Base-by-base conservation (phyloP, 2,797 vertebrate species). In the Sebastes matsubarae region DNA sequence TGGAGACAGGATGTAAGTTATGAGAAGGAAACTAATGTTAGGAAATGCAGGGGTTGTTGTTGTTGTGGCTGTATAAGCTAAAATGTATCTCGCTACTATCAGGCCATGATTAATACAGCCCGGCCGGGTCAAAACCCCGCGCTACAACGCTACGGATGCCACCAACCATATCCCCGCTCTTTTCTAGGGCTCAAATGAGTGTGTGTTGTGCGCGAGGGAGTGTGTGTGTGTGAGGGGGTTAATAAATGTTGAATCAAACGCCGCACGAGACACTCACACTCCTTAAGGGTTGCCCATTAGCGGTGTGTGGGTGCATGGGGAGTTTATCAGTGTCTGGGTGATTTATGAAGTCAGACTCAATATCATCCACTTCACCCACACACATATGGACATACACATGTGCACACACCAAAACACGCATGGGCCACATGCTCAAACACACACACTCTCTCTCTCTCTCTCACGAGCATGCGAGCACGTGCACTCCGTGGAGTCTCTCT, bases 331-430 rank as follows among this genome's bases (percentile, higher is more conserved):
- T 94, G 94, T 95, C 94, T 94, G 92, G 93, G 94, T 95, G 94
- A 95, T 95, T 95, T 95, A 94, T 95, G 94, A 94, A 95, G 95
- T 94, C 95, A 95, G 93, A 94, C 94, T 96, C 94, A 94, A 94
- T 95, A 94, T 94, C 94, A 94, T 94, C 93, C 92, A 94, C 93
- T 95, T 95, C 94, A 95, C 93, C 94, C 94, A 95, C 92, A 95
- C 94, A 94, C 93, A 95, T 94, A 95, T 94, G 93, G 92, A 93
- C 94, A 88, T 94, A 92, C 93, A 94, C 91, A 93, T 93, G 90
- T 92, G 91, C 88, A 77, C 92, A 91, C 88, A 89, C 87, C 79
- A 87, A 54, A 54, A 83, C 91, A 87, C 71, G 79, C 87, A 74
- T 88, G 89, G 91, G 91, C 87, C 92, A 89, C 88, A 85, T 89